phyloP scores from a whole-genome alignment of 1,140 invertebrate species.

The Heliconius congener region DNA sequence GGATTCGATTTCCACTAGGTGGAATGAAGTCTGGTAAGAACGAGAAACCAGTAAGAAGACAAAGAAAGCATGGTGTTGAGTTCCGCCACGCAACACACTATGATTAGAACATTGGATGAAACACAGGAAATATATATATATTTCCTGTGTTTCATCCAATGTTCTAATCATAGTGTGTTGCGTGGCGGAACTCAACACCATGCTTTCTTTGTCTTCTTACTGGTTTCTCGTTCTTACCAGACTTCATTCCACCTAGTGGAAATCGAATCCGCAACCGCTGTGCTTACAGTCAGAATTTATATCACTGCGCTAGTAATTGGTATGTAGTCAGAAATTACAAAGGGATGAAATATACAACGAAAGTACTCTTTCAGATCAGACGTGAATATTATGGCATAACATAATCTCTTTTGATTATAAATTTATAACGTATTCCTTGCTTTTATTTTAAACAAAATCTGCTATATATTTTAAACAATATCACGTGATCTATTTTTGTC shows the following conservation, averaged over 20 bases:
- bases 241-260: neutral
- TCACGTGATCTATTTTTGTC: neutral
- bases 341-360: too few relatives aligned
- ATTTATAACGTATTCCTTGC: neutral
- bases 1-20: neutral
- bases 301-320: too few relatives aligned
- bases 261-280: neutral
- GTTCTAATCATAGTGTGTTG: neutral
- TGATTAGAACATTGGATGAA: neutral
- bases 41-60: neutral
- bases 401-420: neutral
- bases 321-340: too few relatives aligned
- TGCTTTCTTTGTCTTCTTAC: neutral
- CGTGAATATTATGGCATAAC: too few relatives aligned
- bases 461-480: neutral
- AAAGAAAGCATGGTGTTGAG: neutral
- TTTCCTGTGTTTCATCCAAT: neutral
- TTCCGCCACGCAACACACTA: neutral
- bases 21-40: neutral
- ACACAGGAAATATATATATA: too few relatives aligned
- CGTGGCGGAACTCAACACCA: neutral
- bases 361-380: too few relatives aligned
- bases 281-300: too few relatives aligned
- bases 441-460: neutral
- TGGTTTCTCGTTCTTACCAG: neutral